Evolutionary conservation across 2,888 invertebrate species (phyloP).

Genomic region (Bombyx huttoni): DNA sequence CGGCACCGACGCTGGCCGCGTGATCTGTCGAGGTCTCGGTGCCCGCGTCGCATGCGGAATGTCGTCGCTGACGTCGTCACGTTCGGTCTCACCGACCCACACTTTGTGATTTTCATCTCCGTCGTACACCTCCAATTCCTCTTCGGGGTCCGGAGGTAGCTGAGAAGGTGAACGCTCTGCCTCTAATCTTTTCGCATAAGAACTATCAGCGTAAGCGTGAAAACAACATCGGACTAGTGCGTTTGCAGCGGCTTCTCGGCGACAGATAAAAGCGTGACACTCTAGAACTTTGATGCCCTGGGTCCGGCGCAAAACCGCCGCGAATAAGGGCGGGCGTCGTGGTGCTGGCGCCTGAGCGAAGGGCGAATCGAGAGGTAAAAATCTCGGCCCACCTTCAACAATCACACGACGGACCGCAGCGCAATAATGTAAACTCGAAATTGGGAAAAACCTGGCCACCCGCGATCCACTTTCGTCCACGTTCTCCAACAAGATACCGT

Average conservation of each 20-base stretch:
- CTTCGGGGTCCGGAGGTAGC: slow-evolving; percentile 66
- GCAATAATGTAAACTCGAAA: slow-evolving; percentile 95
- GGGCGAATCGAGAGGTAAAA: slow-evolving; percentile 95
- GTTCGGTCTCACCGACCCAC: slow-evolving; percentile 88
- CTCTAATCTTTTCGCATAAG: slow-evolving; percentile 88
- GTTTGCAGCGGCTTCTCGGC: slow-evolving; percentile 96
- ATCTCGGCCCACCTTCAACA: slow-evolving; percentile 83
- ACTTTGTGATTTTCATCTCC: slow-evolving; percentile 96
- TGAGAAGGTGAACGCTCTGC: slow-evolving; percentile 68
- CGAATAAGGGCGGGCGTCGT: slow-evolving; percentile 96
- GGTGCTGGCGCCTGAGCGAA: slow-evolving; percentile 94
- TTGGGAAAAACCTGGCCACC: slow-evolving; percentile 95
- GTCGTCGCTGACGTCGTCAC: slow-evolving; percentile 82
- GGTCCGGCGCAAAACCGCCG: slow-evolving; percentile 94
- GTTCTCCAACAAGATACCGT: slow-evolving; percentile 95
- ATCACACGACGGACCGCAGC: slow-evolving; percentile 94
- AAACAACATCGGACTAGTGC: slow-evolving; percentile 97
- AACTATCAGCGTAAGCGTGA: slow-evolving; percentile 97
- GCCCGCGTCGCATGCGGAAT: slow-evolving; percentile 74
- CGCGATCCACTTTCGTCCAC: slow-evolving; percentile 95
- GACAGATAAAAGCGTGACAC: slow-evolving; percentile 98
- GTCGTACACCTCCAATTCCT: slow-evolving; percentile 88
- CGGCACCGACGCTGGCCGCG: slow-evolving; percentile 84
- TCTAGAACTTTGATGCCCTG: slow-evolving; percentile 98
- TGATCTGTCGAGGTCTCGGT: slow-evolving; percentile 85